Base-by-base conservation (phyloP, 2,888 invertebrate genomes). In the Dexiosoma caninum region DNA sequence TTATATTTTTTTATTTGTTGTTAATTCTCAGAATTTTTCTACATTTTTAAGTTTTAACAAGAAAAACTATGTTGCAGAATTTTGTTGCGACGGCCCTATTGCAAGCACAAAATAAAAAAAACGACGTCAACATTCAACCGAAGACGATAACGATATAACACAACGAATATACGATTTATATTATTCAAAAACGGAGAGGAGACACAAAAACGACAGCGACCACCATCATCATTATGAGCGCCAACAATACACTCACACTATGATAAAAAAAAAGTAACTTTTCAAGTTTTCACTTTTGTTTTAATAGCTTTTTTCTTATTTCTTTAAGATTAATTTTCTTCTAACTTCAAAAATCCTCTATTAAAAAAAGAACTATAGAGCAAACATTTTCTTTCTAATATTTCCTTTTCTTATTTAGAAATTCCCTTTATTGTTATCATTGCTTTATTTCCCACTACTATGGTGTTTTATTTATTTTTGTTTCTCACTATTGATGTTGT, bases 261-360 rank as follows among this genome's bases (percentile, higher is more conserved):
- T 79, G 74, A 78, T 82, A 66, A 23, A 49, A 66, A n/a, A 74
- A 85, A 84, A 80, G 59, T 80, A 60, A 77, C 80, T 83, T 85
- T 85, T 85, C 86, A 84, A 86, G 86, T 86, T 86, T 86, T 86
- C 85, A 86, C 82, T 83, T 84, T 83, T 70, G 76, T 74, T 80
- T 82, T 79, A 72, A 53, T 8, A 62, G 66, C 72, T 64, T 70
- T 78, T 81, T 79, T 67, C 49, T 49, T 49, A 37, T 60, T 60
- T 69, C 51, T 53, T 40, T 0, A 14, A 69, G 16, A 42, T 14
- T 27, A 21, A 62, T 53, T 51, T 55, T 7, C 8, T 55, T 53
- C 6, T 27, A 59, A 62, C 10, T 55, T 35, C 9, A 62, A 77
- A 59, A 62, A 44, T 64, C 72, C 62, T 60, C 19, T 42, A 42